Evolutionary conservation across 2,797 vertebrate species (phyloP), one percentile per base, ranked within the genome.

Genomic region (Enteromius paludinosus): DNA sequence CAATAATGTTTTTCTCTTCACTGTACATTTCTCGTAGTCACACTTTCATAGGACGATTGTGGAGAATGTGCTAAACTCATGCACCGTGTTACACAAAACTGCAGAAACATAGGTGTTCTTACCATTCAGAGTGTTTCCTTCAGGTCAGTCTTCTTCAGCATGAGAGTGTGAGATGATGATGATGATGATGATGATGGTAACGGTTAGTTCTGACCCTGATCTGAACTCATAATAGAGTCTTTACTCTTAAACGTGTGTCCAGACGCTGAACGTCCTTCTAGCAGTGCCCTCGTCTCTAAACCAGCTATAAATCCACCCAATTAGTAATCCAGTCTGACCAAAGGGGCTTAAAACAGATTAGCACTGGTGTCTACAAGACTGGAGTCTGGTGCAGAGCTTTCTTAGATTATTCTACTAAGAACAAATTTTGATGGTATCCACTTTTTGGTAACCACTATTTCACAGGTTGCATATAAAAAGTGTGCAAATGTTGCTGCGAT

Each of bases 291-390:
- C 28, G 35, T 64, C 83, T 77, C 73, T 83, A 59, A 81, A 84
- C 69, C 54, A 59, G 65, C n/a, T 49, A 62, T 82, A 86, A 89
- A 89, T 82, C 87, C 81, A 75, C 68, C 78, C 87, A 87, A 88
- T 91, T 81, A 89, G 79, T 87, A 81, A 89, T 83, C 86, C 85
- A 72, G 81, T 85, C 86, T 85, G 85, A 87, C 83, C 71, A 68
- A 64, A 82, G 78, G 30, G 78, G 75, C 64, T 86, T 88, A 85
- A 66, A 86, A 73, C 78, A 64, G 81, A 90, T 89, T 87, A 89
- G 45, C n/a, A 6, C 66, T 72, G 73, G 78, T 75, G 35, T 61
- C 70, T 85, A 43, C 41, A 35, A 43, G 18, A 72, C 49, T 18
- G 41, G 35, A 52, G 59, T 47, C 74, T 64, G 56, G 2, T 20